These are phyloP conservation scores for Ylistrum balloti DNA, from an alignment of 1,140 invertebrate genomes.

Conservation along the genomic window DNA sequence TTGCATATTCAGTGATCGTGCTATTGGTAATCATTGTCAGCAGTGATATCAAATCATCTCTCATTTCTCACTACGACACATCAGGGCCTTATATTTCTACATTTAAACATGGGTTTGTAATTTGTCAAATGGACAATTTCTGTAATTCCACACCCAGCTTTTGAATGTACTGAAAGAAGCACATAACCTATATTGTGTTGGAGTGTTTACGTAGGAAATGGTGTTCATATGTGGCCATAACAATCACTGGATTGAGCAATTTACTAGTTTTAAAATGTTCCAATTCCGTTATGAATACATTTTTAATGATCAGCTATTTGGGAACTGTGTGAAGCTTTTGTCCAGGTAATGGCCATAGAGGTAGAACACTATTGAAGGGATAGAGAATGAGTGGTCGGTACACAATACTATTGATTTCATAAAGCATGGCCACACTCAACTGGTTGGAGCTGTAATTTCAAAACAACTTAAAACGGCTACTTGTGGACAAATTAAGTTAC, in stretches of 20 bases:
- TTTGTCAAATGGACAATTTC: conserved; percentile 34
- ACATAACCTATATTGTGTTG: not conserved
- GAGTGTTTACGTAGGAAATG: conserved; percentile 38
- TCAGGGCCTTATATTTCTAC: not conserved
- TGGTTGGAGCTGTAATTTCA: not conserved
- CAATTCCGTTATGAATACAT: conserved; percentile 30
- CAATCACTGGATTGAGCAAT: not conserved
- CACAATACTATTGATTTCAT: conserved; percentile 29
- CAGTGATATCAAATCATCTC: not conserved
- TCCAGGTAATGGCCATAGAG: conserved; percentile 5
- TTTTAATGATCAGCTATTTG: conserved; percentile 40
- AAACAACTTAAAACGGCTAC: conserved; percentile 28
- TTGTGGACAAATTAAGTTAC: conserved; percentile 31
- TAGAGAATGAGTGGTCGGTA: not conserved
- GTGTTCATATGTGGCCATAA: not conserved
- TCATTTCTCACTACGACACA: not conserved
- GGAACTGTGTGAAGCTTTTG: not conserved
- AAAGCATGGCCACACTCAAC: not conserved
- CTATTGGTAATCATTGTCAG: not conserved
- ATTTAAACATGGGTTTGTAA: conserved; percentile 27
- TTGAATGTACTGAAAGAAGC: not conserved
- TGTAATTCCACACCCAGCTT: conserved; percentile 11
- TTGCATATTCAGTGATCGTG: not conserved
- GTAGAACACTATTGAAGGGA: not conserved
- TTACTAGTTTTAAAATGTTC: conserved; percentile 27